Evolutionary conservation across 2,113 vertebrate species (phyloP).

Genomic region (Xenopus laevis): DNA sequence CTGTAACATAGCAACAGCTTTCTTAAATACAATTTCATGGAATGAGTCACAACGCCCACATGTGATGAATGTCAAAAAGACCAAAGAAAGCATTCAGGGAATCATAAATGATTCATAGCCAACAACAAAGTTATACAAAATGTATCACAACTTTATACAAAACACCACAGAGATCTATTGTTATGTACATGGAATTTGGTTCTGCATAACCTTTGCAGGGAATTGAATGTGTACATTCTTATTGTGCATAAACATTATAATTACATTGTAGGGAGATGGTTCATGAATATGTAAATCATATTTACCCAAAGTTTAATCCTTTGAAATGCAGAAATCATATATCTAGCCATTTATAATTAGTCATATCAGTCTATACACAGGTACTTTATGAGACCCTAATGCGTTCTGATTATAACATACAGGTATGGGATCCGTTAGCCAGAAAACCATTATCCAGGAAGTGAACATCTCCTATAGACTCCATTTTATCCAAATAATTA

Average conservation of each 20-base stretch:
- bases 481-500: no score
- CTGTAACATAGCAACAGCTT: slow-evolving; percentile 35
- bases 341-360: no score
- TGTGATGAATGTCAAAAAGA: slow-evolving; percentile 30
- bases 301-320: no score
- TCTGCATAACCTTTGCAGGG: background rate
- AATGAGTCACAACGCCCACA: slow-evolving; percentile 42
- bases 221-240: background rate
- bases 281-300: no score
- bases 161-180: background rate
- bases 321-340: no score
- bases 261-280: background rate
- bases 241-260: background rate
- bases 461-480: no score
- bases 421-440: no score
- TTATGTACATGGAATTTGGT: background rate
- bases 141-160: slow-evolving; percentile 12
- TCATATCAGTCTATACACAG: no score
- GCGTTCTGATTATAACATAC: no score
- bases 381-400: no score
- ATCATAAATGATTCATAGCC: slow-evolving; percentile 26
- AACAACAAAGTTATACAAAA: slow-evolving; percentile 25
- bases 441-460: no score
- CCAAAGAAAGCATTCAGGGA: slow-evolving; percentile 25
- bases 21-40: slow-evolving; percentile 34